Percentiles rank a stretch among this genome's conserved stretches.
phyloP scores from a whole-genome alignment of 2,888 invertebrate genomes.

The Psococerastis gibbosa region DNA sequence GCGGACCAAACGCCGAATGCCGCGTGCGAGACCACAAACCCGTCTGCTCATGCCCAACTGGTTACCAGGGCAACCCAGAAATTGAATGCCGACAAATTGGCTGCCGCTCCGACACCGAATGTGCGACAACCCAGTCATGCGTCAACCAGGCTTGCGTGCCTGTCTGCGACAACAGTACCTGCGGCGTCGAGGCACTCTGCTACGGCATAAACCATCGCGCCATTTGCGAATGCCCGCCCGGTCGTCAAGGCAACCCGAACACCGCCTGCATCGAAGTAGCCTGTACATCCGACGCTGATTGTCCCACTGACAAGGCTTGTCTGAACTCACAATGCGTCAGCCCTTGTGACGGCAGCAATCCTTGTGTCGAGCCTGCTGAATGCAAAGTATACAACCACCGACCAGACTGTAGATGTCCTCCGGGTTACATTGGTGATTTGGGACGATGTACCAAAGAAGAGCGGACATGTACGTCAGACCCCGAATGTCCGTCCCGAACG shows the following conservation, averaged over 20 bases:
- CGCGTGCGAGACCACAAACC: conserved; percentile 70
- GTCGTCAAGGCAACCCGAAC: conserved; percentile 62
- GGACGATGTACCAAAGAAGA: conserved; percentile 35
- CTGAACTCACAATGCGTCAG: conserved; percentile 59
- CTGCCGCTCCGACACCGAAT: conserved; percentile 56
- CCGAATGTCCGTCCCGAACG: conserved; percentile 62
- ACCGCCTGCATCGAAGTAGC: conserved; percentile 60
- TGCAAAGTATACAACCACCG: conserved; percentile 60
- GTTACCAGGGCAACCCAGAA: conserved; percentile 70
- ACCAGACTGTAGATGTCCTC: conserved; percentile 64
- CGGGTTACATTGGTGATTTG: conserved; percentile 46
- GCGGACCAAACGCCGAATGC: conserved; percentile 70
- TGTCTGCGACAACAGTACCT: conserved; percentile 54
- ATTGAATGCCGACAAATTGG: conserved; percentile 49
- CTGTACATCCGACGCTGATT: conserved; percentile 60
- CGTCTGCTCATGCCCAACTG: conserved; percentile 65
- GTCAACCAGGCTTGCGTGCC: conserved; percentile 65
- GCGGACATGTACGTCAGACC: conserved; percentile 52
- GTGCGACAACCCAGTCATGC: conserved; percentile 66
- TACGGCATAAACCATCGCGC: conserved; percentile 62
- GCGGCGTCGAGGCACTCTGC: conserved; percentile 62
- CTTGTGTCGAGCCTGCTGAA: conserved; percentile 51
- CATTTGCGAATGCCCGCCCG: conserved; percentile 65
- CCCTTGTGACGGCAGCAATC: conserved; percentile 47
- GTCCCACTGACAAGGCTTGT: conserved; percentile 62